Conservation (phyloP, 2,797 vertebrate genomes). For the Urosaurus nigricauda region DNA sequence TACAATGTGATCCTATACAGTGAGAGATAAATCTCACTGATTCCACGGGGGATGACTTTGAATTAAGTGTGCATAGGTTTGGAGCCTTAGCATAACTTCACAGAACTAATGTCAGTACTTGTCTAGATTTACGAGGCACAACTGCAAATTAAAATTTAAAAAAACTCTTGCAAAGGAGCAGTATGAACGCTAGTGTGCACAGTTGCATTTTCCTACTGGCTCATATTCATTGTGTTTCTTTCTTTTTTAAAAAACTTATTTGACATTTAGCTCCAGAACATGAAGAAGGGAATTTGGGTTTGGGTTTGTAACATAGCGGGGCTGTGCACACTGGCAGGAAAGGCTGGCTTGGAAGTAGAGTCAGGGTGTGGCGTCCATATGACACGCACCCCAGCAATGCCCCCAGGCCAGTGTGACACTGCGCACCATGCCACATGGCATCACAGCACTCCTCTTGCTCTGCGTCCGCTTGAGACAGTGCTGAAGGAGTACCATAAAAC, state of each 20-base stretch:
- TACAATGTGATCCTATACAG: neutral
- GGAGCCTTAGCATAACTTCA: slow-evolving; percentile 5
- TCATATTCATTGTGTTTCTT: neutral
- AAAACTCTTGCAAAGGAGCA: slow-evolving; percentile 1
- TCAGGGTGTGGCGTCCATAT: too few relatives aligned
- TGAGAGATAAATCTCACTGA: neutral
- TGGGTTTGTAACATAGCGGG: too few relatives aligned
- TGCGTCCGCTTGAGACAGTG: too few relatives aligned
- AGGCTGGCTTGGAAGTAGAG: too few relatives aligned
- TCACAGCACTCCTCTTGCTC: too few relatives aligned
- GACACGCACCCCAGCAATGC: too few relatives aligned
- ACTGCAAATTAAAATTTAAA: neutral
- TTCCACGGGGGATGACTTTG: neutral
- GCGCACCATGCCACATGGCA: too few relatives aligned
- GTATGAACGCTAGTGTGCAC: slow-evolving; percentile 2
- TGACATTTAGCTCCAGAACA: neutral
- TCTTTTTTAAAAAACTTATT: neutral
- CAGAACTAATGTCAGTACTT: neutral
- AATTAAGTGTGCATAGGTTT: neutral
- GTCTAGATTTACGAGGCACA: neutral
- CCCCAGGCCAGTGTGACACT: too few relatives aligned
- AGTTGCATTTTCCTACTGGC: slow-evolving; percentile 9
- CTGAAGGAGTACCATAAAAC: too few relatives aligned
- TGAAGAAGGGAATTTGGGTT: too few relatives aligned
- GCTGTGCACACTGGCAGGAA: too few relatives aligned